Base-by-base conservation (phyloP, 2,888 invertebrate genomes). In the Platycheirus rosarum region DNA sequence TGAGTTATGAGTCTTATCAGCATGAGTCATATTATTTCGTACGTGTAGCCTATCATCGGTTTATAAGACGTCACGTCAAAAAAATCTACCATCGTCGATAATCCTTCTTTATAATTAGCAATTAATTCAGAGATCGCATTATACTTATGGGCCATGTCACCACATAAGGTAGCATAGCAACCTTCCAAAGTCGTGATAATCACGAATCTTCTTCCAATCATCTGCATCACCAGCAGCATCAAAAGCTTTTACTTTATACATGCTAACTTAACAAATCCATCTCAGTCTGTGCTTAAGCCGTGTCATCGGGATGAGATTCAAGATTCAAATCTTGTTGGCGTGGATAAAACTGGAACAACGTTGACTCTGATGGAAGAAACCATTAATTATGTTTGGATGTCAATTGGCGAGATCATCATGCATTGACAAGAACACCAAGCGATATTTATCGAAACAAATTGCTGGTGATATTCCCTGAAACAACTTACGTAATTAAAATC, bases 231-330 rank as follows among this genome's bases (percentile, higher is more conserved):
- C 29, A 32, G 29, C 29, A 32, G n/a, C n/a, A 32, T 8, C 8
- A 32, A 32, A 32, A 8, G 29, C 7, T 8, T 32, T 8, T 7
- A 6, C 29, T 8, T 32, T 32, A 32, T 32, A 8, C 29, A 44
- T 18, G 66, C 46, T 26, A 48, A 73, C 49, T 35, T 57, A 16
- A 66, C 42, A 40, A 60, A 66, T 51, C 57, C 57, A 74, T 57
- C 63, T 44, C 13, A 35, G 37, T 9, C 20, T 23, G 20, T 23
- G 35, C 16, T 37, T 48, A 44, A 26, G 42, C 40, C 57, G 8
- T 74, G 66, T 74, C 74, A 74, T 66, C 74, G 66, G 74, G 74
- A 74, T 66, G 65, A n/a, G n/a, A n/a, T 74, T 66, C 16, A 16
- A 57, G 74, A 66, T 74, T 29, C 14, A 20, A 60, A 74, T 74